Base-by-base conservation (phyloP, 2,888 invertebrate genomes). In the Spodoptera littoralis region DNA sequence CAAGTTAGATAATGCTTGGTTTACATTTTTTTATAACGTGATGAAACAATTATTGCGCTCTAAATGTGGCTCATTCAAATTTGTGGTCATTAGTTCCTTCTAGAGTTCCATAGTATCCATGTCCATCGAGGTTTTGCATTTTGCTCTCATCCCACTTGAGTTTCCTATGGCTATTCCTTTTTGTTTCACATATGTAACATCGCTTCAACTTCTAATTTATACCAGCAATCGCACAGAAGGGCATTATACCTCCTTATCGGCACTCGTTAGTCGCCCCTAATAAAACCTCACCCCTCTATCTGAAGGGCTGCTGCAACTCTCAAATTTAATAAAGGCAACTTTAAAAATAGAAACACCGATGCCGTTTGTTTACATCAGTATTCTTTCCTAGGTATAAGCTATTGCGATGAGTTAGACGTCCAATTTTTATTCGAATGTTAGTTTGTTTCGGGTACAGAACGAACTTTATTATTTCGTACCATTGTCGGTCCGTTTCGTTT, bases 181-280 rank as follows among this genome's bases (percentile, higher is more conserved):
- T 36, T 36, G 36, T 6, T 36, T 8, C 9, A 5, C 48, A 36
- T 12, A 50, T 30, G 49, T 1, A 27, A 18, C 6, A 4, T 12
- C 85, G 84, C 84, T 66, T 12, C 43, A 44, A 66, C 73, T 73
- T 61, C 12, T 64, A 44, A 36, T 73, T 80, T 81, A 69, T 47
- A 73, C 86, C 89, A 80, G 69, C 70, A 70, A 54, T 68, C 65
- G 61, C 63, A 75, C 82, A 75, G 86, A 91, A 90, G 89, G 90
- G 90, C 90, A 92, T 93, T 89, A 93, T 86, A 86, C 88, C 89
- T 91, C 88, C 92, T 93, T 93, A 94, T 93, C 93, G 86, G 78
- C 88, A 90, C 93, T 93, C 93, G 93, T 93, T 92, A 92, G 90
- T 89, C 91, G 88, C 90, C 93, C 93, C 93, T 91, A 92, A 93